Conservation (phyloP, 2,797 vertebrate genomes). For the Eidolon dupreanum region DNA sequence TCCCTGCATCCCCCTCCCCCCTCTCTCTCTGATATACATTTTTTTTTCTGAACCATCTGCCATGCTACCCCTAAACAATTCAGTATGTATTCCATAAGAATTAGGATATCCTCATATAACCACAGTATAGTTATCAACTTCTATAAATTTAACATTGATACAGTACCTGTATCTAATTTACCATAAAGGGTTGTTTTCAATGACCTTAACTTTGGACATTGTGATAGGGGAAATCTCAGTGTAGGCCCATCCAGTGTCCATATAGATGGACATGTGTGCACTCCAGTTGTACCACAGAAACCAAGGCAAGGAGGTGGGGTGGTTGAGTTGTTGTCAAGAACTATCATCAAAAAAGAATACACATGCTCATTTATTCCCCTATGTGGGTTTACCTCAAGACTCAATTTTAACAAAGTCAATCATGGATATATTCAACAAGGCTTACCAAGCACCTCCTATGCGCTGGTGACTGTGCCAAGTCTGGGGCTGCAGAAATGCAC, state of each 20-base stretch:
- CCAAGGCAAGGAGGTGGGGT: not conserved
- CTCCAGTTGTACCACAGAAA: not conserved
- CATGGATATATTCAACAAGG: not conserved
- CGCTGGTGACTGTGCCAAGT: not conserved
- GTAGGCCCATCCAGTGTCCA: too few species aligned
- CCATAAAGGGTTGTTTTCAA: not conserved
- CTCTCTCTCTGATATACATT: too few species aligned
- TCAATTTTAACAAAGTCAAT: not conserved
- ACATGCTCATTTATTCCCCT: not conserved
- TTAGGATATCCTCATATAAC: not conserved
- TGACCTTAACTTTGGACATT: not conserved
- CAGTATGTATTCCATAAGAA: not conserved
- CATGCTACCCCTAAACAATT: not conserved
- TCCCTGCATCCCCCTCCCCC: not conserved
- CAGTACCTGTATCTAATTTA: not conserved
- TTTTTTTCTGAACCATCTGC: not conserved
- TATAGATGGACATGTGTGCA: not conserved
- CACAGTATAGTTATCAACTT: not conserved
- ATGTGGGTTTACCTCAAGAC: not conserved
- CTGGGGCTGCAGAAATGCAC: not conserved
- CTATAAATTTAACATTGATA: not conserved
- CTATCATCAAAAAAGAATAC: not conserved
- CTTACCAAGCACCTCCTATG: too few species aligned
- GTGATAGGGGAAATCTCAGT: not conserved
- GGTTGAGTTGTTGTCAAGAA: not conserved